Percentiles rank a stretch among this genome's conserved stretches.
These are phyloP conservation scores for Buathra laborator DNA, from an alignment of 2,888 invertebrate species.

Conservation along the genomic window DNA sequence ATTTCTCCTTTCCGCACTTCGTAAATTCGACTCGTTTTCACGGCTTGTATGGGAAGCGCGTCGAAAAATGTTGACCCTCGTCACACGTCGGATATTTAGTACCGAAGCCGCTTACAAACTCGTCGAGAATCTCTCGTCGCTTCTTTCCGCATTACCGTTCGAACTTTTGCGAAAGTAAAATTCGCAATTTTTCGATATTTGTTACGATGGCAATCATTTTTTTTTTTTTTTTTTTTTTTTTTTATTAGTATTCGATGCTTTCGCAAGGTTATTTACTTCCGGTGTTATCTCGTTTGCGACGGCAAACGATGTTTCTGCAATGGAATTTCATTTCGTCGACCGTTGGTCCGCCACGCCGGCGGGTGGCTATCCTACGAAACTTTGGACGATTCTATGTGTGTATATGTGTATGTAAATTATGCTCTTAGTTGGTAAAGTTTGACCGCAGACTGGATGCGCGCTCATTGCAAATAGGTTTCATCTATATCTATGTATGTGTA, in stretches of 20 bases:
- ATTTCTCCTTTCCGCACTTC: not conserved
- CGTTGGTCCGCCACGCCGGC: slow-evolving; percentile 18
- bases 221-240: too few species aligned
- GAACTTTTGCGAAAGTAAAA: not conserved
- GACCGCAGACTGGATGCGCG: slow-evolving; percentile 19
- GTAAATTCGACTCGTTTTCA: slow-evolving; percentile 1
- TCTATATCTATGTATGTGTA: slow-evolving; percentile 3
- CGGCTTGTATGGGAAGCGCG: not conserved
- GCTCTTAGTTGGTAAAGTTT: slow-evolving; percentile 46
- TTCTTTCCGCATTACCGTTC: not conserved
- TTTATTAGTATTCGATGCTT: slow-evolving; percentile 23
- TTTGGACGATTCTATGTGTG: slow-evolving; percentile 30
- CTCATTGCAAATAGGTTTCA: not conserved
- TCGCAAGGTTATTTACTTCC: slow-evolving; percentile 18
- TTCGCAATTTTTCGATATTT: not conserved
- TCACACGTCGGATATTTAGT: slow-evolving; percentile 34
- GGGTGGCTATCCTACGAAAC: slow-evolving; percentile 30
- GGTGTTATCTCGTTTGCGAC: not conserved
- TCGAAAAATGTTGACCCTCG: slow-evolving; percentile 37
- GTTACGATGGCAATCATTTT: too few species aligned
- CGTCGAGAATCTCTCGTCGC: not conserved
- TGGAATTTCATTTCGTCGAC: slow-evolving; percentile 53
- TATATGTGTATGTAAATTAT: slow-evolving; percentile 49
- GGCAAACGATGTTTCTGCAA: not conserved
- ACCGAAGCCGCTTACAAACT: not conserved